phyloP scores from a whole-genome alignment of 2,888 invertebrate genomes.

The Tetrapedia diversipes region DNA sequence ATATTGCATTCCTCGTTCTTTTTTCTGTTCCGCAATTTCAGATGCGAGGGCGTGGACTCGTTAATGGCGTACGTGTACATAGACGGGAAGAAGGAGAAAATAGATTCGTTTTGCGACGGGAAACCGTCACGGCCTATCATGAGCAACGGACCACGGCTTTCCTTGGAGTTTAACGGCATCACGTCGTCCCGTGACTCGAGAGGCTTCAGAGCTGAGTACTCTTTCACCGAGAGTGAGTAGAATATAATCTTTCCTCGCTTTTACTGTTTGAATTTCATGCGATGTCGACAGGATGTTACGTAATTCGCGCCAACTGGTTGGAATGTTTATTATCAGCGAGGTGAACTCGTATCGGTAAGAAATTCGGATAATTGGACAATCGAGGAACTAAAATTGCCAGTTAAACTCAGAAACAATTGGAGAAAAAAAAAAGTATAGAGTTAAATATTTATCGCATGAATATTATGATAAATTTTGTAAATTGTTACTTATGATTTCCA shows the following conservation, averaged over 20 bases:
- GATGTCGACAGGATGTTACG: too few relatives aligned
- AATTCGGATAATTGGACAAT: too few relatives aligned
- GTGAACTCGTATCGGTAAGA: too few relatives aligned
- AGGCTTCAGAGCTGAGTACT: slow-evolving; percentile 94
- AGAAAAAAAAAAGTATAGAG: too few relatives aligned
- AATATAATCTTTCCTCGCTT: not conserved
- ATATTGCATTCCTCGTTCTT: not conserved
- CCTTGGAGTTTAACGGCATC: slow-evolving; percentile 92
- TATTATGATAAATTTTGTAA: too few relatives aligned
- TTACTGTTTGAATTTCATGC: too few relatives aligned
- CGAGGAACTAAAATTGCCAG: too few relatives aligned
- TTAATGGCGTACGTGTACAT: slow-evolving; percentile 92
- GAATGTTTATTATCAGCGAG: too few relatives aligned
- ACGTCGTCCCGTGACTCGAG: slow-evolving; percentile 90
- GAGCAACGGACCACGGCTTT: slow-evolving; percentile 94
- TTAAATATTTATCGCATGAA: too few relatives aligned
- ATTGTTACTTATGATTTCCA: too few relatives aligned
- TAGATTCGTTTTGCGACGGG: slow-evolving; percentile 94
- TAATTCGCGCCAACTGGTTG: too few relatives aligned
- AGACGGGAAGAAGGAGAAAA: slow-evolving; percentile 92
- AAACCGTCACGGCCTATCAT: slow-evolving; percentile 93
- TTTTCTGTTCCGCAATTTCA: slow-evolving; percentile 80
- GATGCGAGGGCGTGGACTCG: slow-evolving; percentile 91
- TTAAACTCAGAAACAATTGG: too few relatives aligned
- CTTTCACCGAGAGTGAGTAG: slow-evolving; percentile 94